Evolutionary conservation across 2,888 invertebrate species (phyloP).

Genomic region (Pristionchus exspectatus): DNA sequence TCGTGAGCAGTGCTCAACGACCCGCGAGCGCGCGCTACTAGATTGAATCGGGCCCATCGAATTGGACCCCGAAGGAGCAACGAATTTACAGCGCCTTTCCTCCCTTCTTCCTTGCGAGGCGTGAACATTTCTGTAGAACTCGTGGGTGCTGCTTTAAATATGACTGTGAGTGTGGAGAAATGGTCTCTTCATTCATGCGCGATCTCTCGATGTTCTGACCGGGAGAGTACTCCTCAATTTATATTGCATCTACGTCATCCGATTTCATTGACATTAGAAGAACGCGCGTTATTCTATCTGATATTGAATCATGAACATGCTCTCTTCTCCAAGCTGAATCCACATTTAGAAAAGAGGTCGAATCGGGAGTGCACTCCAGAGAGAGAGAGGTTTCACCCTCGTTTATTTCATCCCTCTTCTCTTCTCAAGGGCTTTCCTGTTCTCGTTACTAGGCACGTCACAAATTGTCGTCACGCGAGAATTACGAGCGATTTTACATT

Average conservation of each 20-base stretch:
- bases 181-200: too few species aligned
- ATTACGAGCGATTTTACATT: background rate
- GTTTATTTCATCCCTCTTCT: background rate
- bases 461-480: background rate
- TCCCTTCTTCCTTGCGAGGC: background rate
- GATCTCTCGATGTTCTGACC: background rate
- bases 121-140: background rate
- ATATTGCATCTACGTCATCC: too few species aligned
- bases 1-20: background rate
- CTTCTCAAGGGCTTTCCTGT: background rate
- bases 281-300: too few species aligned
- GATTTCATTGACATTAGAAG: too few species aligned
- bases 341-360: background rate
- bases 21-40: conserved; percentile 13
- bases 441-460: conserved; percentile 4
- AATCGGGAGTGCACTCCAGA: background rate
- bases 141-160: too few species aligned
- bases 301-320: background rate
- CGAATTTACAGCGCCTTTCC: background rate
- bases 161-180: too few species aligned
- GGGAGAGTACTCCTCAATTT: too few species aligned
- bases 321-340: background rate
- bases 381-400: background rate
- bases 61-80: background rate
- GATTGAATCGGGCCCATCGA: conserved; percentile 13